Base-by-base conservation (phyloP, 2,888 invertebrate species). In the Malacosoma neustria region DNA sequence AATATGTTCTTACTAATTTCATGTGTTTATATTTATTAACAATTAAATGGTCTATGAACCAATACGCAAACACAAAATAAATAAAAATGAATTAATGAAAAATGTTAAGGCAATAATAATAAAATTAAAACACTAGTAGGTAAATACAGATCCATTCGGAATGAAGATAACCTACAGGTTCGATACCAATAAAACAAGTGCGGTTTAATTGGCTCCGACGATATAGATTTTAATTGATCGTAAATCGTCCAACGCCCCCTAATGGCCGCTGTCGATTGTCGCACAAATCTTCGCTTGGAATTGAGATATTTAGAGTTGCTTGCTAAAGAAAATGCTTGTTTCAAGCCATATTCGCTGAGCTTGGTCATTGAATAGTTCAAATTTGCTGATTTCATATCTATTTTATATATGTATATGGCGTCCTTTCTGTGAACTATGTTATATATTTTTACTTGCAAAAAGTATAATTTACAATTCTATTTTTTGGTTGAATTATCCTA, bases 191-290 rank as follows among this genome's bases (percentile, higher is more conserved):
- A 77, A 76, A 81, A 61, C 48, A 72, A 61, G 52, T 47, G 54
- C 64, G 57, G 58, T 72, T 82, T 81, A 84, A 84, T 82, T 82
- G 82, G 72, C 54, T 51, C 66, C 61, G 35, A 61, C 61, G 66
- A 71, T 81, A 76, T 72, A 73, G 72, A 72, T 72, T 77, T 82
- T 81, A 84, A 84, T 82, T 84, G 82, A 62, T 57, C 67, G 67
- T 81, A 75, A 77, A 75, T 80, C 65, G 59, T 42, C 44, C 48
- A 49, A 49, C 54, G 60, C 56, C 58, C 51, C 62, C 61, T 77
- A 76, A 77, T 72, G 68, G 67, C 53, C 49, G 41, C 47, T 54
- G 54, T 54, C 56, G 47, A 53, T 58, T 47, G 50, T 48, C 41
- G 48, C 54, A 63, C 60, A 65, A 59, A 67, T 61, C 64, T 61